Evolutionary conservation across 2,797 vertebrate species (phyloP).

Genomic region (Coracias cyanogaster): DNA sequence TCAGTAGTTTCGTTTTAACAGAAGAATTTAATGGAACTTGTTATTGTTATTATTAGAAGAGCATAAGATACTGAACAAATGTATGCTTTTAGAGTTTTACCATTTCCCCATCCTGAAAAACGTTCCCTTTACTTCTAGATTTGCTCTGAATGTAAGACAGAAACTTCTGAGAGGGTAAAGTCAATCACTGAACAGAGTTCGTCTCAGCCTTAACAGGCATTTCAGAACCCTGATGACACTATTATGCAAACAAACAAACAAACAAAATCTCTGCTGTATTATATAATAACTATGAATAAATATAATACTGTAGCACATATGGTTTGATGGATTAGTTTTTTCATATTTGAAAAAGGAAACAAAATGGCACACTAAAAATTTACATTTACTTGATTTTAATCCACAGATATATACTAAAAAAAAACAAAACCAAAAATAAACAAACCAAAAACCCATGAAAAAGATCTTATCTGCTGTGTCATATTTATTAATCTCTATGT

Average conservation of each 20-base stretch:
- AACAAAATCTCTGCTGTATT: not conserved
- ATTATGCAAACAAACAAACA: fast-evolving
- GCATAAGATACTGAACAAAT: not conserved
- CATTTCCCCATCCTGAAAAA: not conserved
- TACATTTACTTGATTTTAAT: not conserved
- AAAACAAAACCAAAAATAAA: not conserved
- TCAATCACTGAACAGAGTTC: not conserved
- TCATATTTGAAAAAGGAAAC: not conserved
- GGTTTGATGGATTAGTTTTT: not conserved
- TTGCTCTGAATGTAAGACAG: not conserved
- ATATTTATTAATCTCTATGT: not conserved
- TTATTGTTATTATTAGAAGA: not conserved
- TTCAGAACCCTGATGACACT: not conserved
- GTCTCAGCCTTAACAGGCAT: not conserved
- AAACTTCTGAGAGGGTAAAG: not conserved
- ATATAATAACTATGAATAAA: not conserved
- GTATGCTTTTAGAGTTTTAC: not conserved
- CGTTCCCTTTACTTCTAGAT: not conserved
- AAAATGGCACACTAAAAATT: not conserved
- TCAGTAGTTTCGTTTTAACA: not conserved
- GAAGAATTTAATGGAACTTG: not conserved
- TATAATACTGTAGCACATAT: fast-evolving
- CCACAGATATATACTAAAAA: not conserved
- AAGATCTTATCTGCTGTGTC: fast-evolving
- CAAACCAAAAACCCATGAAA: not conserved